Evolutionary conservation across 2,113 vertebrate genomes (phyloP).

Genomic region (Zeus faber): DNA sequence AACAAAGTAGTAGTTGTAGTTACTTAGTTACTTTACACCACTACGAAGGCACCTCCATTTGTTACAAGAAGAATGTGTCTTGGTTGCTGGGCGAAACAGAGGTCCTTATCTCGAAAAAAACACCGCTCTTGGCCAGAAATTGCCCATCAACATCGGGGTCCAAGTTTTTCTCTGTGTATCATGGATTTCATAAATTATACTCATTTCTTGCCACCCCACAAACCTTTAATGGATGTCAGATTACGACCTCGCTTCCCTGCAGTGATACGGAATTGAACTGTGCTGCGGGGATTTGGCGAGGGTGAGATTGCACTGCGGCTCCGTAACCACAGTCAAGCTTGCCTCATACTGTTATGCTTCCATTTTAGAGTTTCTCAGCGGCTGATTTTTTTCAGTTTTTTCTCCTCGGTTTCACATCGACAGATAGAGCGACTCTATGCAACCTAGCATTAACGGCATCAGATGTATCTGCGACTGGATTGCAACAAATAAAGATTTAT

Average conservation of each 20-base stretch:
- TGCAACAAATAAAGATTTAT: no score
- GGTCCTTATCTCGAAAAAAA: no score
- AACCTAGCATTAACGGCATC: no score
- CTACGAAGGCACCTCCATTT: no score
- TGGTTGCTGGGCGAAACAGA: no score
- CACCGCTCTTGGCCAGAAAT: no score
- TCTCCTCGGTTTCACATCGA: constrained; percentile 9
- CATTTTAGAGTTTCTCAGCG: not conserved
- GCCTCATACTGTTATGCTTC: no score
- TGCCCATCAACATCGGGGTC: no score
- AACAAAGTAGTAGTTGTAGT: no score
- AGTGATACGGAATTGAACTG: constrained; percentile 64
- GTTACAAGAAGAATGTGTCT: no score
- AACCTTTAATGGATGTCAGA: constrained; percentile 26
- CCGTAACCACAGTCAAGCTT: constrained; percentile 27
- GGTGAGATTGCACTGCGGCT: constrained; percentile 48
- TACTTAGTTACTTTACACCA: no score
- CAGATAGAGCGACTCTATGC: not conserved
- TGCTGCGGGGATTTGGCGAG: constrained; percentile 55
- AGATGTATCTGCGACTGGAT: no score
- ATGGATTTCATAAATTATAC: not conserved
- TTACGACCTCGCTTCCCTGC: constrained; percentile 36
- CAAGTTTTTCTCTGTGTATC: not conserved
- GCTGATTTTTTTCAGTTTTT: not conserved
- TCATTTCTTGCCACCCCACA: not conserved